Conservation (phyloP, 2,797 vertebrate genomes). For the Scleropages formosus region DNA sequence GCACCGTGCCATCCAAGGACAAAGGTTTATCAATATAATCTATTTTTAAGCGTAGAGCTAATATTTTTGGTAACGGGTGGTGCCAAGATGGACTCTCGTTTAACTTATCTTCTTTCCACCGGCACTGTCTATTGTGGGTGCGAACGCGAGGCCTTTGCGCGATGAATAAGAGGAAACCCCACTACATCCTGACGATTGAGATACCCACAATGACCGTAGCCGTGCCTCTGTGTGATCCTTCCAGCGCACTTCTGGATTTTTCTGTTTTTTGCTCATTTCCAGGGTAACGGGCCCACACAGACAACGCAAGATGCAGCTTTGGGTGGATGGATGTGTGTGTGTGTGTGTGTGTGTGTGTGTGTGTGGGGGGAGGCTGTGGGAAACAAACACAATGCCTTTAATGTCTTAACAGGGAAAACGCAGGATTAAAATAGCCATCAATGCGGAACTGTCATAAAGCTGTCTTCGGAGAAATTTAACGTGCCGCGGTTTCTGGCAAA, state of each 20-base stretch:
- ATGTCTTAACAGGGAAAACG: conserved; percentile 32
- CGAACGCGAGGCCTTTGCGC: neutral
- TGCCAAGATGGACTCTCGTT: neutral
- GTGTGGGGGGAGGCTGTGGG: conserved; percentile 48
- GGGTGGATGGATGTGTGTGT: too few species aligned
- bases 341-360: neutral
- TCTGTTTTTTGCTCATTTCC: conserved; percentile 31
- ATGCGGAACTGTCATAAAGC: conserved; percentile 60
- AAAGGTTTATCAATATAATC: neutral
- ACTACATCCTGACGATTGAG: neutral
- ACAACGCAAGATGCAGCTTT: conserved; percentile 40
- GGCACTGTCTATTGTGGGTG: neutral
- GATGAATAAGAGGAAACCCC: neutral
- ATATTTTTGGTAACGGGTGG: neutral
- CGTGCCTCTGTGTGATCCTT: conserved; percentile 12
- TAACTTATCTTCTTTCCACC: neutral
- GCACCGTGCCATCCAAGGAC: neutral
- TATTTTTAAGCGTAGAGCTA: neutral
- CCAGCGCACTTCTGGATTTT: conserved; percentile 19
- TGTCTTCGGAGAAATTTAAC: conserved; percentile 66
- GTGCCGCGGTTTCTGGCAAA: conserved; percentile 50
- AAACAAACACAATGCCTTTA: conserved; percentile 62
- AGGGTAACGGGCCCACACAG: conserved; percentile 42
- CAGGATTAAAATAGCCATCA: conserved; percentile 63
- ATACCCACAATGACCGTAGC: conserved; percentile 13